Conservation (phyloP, 2,797 vertebrate genomes). For the Pangasius djambal region DNA sequence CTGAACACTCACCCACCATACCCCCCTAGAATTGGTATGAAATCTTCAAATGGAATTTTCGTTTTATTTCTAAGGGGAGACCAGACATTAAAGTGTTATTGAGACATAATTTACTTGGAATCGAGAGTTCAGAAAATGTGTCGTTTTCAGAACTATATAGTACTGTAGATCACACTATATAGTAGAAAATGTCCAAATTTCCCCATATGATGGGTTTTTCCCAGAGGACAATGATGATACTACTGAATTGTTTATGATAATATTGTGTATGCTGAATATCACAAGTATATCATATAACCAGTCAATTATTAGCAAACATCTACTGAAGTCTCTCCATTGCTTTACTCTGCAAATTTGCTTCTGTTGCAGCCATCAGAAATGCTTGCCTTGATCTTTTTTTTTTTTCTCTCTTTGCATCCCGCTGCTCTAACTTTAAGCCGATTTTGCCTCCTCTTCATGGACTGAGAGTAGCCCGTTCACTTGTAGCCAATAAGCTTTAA, state of each 20-base stretch:
- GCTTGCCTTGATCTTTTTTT: constrained; percentile 53
- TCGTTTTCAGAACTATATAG: no score
- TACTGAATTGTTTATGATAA: background rate
- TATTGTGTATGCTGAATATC: background rate
- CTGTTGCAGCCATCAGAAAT: constrained; percentile 62
- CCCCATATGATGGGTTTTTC: background rate
- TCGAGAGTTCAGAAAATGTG: background rate
- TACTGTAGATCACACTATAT: background rate
- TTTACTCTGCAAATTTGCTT: constrained; percentile 52
- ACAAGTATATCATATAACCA: background rate
- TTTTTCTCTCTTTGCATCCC: constrained; percentile 57
- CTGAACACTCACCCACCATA: no score
- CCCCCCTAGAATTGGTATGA: background rate
- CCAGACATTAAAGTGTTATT: background rate
- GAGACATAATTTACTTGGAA: background rate
- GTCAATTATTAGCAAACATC: background rate
- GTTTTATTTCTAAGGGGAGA: background rate
- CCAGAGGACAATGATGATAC: background rate
- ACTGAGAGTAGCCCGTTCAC: constrained; percentile 74
- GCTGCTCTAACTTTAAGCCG: constrained; percentile 65
- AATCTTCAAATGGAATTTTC: background rate
- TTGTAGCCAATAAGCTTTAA: constrained; percentile 70
- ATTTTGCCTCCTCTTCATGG: constrained; percentile 66
- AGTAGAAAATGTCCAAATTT: background rate
- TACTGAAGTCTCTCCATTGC: background rate